Evolutionary conservation across 2,888 invertebrate species (phyloP), one percentile per base, ranked within the genome.

Genomic region (Melieria omissa): DNA sequence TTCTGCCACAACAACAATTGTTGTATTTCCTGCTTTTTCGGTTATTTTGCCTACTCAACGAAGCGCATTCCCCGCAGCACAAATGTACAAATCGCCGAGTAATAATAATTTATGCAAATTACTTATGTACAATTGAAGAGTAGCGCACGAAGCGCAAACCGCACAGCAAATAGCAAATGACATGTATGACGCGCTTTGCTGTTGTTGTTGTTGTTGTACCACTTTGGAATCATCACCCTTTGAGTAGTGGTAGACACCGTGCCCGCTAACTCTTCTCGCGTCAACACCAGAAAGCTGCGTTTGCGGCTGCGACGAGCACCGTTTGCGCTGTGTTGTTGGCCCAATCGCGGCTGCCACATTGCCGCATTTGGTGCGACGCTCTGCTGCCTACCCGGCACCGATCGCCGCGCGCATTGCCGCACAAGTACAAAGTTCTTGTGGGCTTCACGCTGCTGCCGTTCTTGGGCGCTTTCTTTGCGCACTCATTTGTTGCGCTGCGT

Each of bases 101-200:
- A 74, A 70, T 70, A 70, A 65, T 68, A 74, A 72, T 70, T 74
- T 65, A 72, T 70, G 74, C 65, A 68, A 72, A 72, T 72, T 69
- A 69, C 68, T 68, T 65, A 69, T 72, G 69, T 69, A 64, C 60
- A 64, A 64, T 61, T 65, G 61, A 9, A 47, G 45, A 68, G 14
- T 29, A 54, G 52, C 61, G 42, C 16, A 62, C 42, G 46, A 57
- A 54, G n/a, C 16, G 44, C 8, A 46, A 67, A 16, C 47, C 49
- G 52, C 52, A 52, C 52, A 52, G 14, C 52, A 4, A 52, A 12
- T 52, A 14, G 52, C 55, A 66, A 41, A 47, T 58, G 41, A 58
- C 49, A 46, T 41, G 57, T 57, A 46, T 58, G 67, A 55, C 46
- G 42, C 8, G 65, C 60, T 12, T 10, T 12, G 14, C 5, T 52